Percentiles rank a stretch among this genome's conserved stretches.
phyloP scores from a whole-genome alignment of 2,797 vertebrate species.

The Tolypeutes matacus region DNA sequence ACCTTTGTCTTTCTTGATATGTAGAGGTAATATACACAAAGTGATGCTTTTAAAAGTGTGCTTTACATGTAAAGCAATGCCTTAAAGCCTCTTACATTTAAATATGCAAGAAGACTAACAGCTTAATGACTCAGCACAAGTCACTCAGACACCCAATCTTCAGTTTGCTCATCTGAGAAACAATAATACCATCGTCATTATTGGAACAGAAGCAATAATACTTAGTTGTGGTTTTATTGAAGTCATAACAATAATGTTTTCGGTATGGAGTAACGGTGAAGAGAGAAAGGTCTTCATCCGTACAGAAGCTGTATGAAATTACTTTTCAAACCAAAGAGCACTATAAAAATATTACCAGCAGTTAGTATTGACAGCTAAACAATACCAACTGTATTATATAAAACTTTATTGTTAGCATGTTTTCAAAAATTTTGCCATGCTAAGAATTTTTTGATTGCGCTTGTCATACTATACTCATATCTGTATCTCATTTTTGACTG shows the following conservation, averaged over 20 bases:
- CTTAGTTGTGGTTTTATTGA: neutral
- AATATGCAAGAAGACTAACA: constrained; percentile 19
- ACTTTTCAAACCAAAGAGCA: constrained; percentile 14
- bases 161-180: constrained; percentile 24
- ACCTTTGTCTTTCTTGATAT: constrained; percentile 14
- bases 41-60: neutral
- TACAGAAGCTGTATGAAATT: constrained; percentile 34
- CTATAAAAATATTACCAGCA: constrained; percentile 17
- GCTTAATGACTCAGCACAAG: neutral
- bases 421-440: neutral
- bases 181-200: constrained; percentile 20
- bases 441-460: constrained; percentile 45
- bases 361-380: constrained; percentile 17
- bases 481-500: neutral
- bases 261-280: constrained; percentile 46
- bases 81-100: neutral
- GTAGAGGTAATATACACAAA: neutral
- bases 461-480: neutral
- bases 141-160: neutral
- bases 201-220: constrained; percentile 48
- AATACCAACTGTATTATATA: neutral
- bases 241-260: constrained; percentile 10
- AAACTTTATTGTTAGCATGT: constrained; percentile 37
- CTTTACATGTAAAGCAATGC: neutral
- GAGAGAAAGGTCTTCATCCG: neutral